Conservation (phyloP, 2,113 vertebrate species). For the Lonchura striata region DNA sequence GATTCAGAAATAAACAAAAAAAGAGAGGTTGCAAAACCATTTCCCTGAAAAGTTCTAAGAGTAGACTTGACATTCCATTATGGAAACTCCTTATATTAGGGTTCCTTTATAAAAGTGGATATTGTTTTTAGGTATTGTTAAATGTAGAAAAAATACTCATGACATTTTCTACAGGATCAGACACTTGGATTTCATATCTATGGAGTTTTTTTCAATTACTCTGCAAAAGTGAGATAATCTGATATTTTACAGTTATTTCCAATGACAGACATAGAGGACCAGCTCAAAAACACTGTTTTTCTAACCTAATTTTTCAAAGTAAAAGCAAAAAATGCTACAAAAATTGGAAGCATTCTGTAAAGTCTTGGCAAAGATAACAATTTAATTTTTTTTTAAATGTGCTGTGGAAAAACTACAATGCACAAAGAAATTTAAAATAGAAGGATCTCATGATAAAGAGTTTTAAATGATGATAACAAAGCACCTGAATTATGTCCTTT, state of each 20-base stretch:
- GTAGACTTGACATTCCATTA: fast-evolving
- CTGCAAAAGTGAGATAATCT: not conserved
- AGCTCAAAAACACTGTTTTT: not conserved
- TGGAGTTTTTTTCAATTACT: not conserved
- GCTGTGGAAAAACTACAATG: not conserved
- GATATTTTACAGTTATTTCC: not conserved
- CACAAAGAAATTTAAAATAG: not conserved
- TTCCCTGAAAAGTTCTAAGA: not conserved
- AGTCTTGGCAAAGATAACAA: not conserved
- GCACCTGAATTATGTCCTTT: not conserved
- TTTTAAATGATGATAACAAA: not conserved
- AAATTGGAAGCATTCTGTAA: not conserved
- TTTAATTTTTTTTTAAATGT: not conserved
- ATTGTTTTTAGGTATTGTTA: not conserved
- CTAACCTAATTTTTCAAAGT: not conserved
- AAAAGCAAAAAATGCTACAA: not conserved
- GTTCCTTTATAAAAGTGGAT: not conserved
- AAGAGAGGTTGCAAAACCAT: not conserved
- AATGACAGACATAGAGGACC: not conserved
- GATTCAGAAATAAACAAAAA: not conserved
- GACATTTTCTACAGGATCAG: not conserved
- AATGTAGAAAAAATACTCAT: not conserved
- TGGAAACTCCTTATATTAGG: not conserved
- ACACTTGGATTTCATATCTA: not conserved
- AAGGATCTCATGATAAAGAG: not conserved